Conservation (phyloP, 2,888 invertebrate species). For the Ectemnius cavifrons region DNA sequence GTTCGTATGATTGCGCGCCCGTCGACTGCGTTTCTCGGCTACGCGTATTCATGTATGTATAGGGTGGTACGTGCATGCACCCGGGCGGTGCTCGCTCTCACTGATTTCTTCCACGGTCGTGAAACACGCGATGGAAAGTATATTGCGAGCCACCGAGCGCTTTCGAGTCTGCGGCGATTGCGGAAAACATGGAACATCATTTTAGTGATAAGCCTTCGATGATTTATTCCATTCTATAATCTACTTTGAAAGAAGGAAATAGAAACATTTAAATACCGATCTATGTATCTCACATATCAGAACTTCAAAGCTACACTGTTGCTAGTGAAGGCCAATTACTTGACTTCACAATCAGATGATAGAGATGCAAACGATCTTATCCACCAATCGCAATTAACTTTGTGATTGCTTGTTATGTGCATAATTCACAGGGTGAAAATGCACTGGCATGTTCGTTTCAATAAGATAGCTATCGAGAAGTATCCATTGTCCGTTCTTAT, state of each 20-base stretch:
- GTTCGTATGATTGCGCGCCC: conserved; percentile 45
- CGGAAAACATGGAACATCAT: no score
- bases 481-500: neutral
- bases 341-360: neutral
- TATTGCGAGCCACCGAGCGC: conserved; percentile 19
- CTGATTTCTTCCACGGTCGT: conserved; percentile 45
- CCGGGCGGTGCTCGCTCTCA: neutral
- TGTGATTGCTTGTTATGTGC: neutral
- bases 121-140: conserved; percentile 35
- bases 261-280: no score
- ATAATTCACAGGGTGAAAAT: neutral
- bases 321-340: no score
- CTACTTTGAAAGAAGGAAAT: no score
- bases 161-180: neutral
- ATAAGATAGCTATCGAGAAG: neutral
- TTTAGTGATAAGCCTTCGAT: no score
- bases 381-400: neutral
- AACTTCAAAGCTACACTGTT: no score
- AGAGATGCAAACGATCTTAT: neutral
- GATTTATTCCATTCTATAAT: no score
- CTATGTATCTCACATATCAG: no score
- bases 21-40: conserved; percentile 17
- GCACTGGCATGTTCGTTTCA: neutral
- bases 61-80: no score
- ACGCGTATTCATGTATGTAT: conserved; percentile 14